These are phyloP conservation scores for Salmo trutta DNA, from an alignment of 2,797 vertebrate genomes.

Conservation along the genomic window DNA sequence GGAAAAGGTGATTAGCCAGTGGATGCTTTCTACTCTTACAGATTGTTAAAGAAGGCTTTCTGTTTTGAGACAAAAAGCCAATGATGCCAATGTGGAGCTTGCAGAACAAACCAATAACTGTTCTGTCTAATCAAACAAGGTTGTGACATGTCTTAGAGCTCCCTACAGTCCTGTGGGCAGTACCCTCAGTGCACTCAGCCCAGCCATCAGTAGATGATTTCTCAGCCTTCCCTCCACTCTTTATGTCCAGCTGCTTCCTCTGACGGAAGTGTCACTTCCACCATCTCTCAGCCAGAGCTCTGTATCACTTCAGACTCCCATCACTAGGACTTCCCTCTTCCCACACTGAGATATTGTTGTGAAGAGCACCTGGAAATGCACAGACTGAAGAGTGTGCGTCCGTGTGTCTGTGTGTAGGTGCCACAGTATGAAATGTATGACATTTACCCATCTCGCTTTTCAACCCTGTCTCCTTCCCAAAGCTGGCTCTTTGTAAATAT, in stretches of 20 bases:
- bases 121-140: conserved; percentile 22
- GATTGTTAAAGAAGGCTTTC: conserved; percentile 24
- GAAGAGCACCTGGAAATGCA: conserved; percentile 67
- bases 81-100: conserved; percentile 44
- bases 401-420: conserved; percentile 50
- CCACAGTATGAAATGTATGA: conserved; percentile 58
- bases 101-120: conserved; percentile 6
- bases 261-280: conserved; percentile 67
- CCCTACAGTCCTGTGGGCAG: conserved; percentile 10
- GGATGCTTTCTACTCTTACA: conserved; percentile 18
- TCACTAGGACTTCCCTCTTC: conserved; percentile 46
- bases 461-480: conserved; percentile 30
- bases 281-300: conserved; percentile 59
- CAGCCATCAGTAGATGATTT: conserved; percentile 61
- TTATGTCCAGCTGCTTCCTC: conserved; percentile 79
- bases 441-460: conserved; percentile 43
- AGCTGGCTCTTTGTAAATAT: conserved; percentile 36
- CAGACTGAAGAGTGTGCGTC: conserved; percentile 28
- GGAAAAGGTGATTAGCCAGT: conserved; percentile 18
- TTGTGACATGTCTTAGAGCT: conserved; percentile 13
- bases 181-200: conserved; percentile 49
- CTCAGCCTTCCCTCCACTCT: conserved; percentile 61
- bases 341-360: conserved; percentile 63
- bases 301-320: conserved; percentile 48
- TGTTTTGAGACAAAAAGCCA: conserved; percentile 39